Conservation (phyloP, 1,140 invertebrate genomes). For the Listronotus oregonensis region DNA sequence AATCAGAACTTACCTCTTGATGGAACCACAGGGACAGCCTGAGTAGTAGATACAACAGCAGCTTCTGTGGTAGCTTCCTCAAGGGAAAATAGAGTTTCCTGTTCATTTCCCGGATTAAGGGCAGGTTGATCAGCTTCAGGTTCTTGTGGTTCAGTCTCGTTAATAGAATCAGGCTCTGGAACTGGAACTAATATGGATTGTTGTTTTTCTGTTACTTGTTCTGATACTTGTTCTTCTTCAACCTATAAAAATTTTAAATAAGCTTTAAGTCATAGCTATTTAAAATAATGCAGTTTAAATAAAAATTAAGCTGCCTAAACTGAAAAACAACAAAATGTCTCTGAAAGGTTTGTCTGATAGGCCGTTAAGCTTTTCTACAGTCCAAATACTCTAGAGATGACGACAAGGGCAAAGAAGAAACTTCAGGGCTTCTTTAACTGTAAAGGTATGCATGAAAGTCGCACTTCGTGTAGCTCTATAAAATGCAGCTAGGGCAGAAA, state of each 20-base stretch:
- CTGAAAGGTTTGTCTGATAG: no score
- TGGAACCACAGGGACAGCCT: not conserved
- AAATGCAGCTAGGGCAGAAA: no score
- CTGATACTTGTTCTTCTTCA: constrained; percentile 1
- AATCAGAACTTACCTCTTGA: constrained; percentile 11
- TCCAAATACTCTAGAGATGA: no score
- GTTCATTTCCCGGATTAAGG: constrained; percentile 6
- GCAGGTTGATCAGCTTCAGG: not conserved
- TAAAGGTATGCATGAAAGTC: no score
- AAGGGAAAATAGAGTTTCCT: constrained; percentile 26
- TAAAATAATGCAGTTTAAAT: no score
- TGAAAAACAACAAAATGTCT: no score
- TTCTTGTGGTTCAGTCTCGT: constrained; percentile 25
- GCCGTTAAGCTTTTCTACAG: no score
- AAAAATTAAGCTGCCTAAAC: no score
- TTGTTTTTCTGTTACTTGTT: constrained; percentile 21
- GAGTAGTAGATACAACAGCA: not conserved
- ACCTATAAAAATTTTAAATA: constrained; percentile 1
- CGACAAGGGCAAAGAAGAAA: no score
- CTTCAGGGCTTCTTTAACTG: no score
- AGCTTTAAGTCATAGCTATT: no score
- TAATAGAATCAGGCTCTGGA: constrained; percentile 22
- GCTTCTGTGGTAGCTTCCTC: constrained; percentile 25
- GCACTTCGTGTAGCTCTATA: no score
- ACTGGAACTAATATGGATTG: constrained; percentile 1